Percentiles rank a stretch among this genome's conserved stretches.
phyloP scores from a whole-genome alignment of 1,140 invertebrate genomes.

The Lordiphosa stackelbergi region DNA sequence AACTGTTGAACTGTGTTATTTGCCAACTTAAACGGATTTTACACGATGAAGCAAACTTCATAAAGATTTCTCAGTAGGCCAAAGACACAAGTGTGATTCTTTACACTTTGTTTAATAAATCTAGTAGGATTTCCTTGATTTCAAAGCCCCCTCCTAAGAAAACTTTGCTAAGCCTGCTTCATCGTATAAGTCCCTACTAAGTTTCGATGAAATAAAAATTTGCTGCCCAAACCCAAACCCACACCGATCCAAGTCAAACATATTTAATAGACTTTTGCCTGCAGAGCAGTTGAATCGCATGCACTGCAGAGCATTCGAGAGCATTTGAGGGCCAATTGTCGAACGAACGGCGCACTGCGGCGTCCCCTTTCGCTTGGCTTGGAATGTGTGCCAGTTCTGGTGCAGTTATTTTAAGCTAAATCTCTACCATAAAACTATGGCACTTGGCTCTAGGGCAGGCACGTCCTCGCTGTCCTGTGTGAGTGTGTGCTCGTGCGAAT shows the following conservation, averaged over 20 bases:
- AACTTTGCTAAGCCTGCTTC: too few relatives aligned
- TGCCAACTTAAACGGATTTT: too few relatives aligned
- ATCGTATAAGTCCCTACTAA: too few relatives aligned
- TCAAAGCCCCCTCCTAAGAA: too few relatives aligned
- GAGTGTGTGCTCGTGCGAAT: constrained; percentile 21
- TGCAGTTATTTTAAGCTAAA: constrained; percentile 62
- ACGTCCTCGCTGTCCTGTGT: constrained; percentile 34
- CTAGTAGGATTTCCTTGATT: too few relatives aligned
- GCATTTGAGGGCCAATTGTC: constrained; percentile 26
- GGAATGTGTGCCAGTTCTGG: constrained; percentile 22
- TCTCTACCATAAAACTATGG: constrained; percentile 45
- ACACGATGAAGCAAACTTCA: too few relatives aligned
- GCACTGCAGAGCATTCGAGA: constrained; percentile 24
- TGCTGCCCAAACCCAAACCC: too few relatives aligned
- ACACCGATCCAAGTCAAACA: constrained; percentile 22
- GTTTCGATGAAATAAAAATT: too few relatives aligned
- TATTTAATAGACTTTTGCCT: constrained; percentile 40
- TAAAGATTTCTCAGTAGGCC: too few relatives aligned
- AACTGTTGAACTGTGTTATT: too few relatives aligned
- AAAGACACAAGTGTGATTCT: too few relatives aligned
- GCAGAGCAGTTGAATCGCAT: constrained; percentile 22
- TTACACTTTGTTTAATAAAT: too few relatives aligned
- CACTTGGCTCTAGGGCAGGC: constrained; percentile 32
- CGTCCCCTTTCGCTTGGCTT: constrained; percentile 23
- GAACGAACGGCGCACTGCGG: constrained; percentile 26